A percentile compares a stretch with the other conserved stretches of the same genome.
Evolutionary conservation across 2,113 vertebrate genomes (phyloP).

Genomic region (Heliornis fulica): DNA sequence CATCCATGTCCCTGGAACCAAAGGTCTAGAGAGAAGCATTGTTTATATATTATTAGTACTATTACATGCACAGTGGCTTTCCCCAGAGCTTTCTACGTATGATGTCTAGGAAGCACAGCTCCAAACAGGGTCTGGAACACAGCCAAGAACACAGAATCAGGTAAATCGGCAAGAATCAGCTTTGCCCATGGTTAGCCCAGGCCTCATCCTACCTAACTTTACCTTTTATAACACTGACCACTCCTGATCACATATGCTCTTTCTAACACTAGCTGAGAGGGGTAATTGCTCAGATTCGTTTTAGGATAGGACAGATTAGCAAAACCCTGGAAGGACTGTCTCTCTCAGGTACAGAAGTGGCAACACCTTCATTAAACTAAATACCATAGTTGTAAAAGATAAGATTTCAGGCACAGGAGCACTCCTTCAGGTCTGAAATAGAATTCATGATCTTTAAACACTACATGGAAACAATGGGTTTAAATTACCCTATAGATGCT

Average conservation of each 20-base stretch:
- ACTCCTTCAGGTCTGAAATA: background rate
- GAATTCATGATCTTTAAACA: background rate
- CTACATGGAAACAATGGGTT: background rate
- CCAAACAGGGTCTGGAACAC: background rate
- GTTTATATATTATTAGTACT: background rate
- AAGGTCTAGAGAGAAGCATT: rapidly evolving
- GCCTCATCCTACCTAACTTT: background rate
- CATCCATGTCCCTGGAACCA: background rate
- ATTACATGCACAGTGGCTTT: background rate
- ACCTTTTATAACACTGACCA: background rate
- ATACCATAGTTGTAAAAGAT: background rate
- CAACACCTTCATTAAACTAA: background rate
- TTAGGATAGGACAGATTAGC: background rate
- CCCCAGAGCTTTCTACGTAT: rapidly evolving
- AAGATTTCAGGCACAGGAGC: background rate
- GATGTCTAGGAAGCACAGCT: background rate
- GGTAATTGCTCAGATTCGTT: background rate
- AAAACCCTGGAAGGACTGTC: background rate
- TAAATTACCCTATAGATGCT: background rate
- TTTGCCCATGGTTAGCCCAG: background rate
- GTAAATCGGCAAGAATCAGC: background rate
- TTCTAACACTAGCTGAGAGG: background rate
- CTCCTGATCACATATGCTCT: background rate
- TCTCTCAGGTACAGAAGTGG: background rate
- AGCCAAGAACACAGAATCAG: background rate